A percentile compares a stretch with the other conserved stretches of the same genome.
Conservation (phyloP, 2,113 vertebrate species). For the Echinops telfairi region DNA sequence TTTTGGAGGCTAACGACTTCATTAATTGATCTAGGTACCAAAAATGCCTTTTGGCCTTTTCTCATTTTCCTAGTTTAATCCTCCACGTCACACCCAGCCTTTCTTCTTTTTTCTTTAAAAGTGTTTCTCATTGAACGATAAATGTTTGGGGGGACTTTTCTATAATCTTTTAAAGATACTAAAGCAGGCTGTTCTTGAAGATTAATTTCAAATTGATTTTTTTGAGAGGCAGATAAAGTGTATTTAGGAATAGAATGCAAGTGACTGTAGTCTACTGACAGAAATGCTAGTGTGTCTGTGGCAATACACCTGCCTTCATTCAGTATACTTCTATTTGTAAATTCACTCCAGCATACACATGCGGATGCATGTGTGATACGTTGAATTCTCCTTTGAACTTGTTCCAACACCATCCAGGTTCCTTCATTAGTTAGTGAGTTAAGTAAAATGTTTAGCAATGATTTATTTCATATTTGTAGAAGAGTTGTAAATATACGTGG, state of each 20-base stretch:
- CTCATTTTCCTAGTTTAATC: constrained; percentile 2
- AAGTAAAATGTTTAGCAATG: not conserved
- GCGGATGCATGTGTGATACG: not conserved
- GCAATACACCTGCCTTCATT: not conserved
- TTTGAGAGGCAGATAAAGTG: not conserved
- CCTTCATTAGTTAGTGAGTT: constrained; percentile 8
- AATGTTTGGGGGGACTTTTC: not conserved
- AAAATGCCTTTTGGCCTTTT: constrained; percentile 60
- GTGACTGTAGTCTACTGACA: not conserved
- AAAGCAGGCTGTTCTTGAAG: constrained; percentile 19
- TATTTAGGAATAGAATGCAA: not conserved
- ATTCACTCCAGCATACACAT: not conserved
- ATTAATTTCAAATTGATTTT: not conserved
- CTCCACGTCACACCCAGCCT: not conserved
- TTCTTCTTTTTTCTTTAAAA: not conserved
- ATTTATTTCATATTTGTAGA: constrained; percentile 12
- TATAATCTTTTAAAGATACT: not conserved
- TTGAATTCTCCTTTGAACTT: constrained; percentile 10
- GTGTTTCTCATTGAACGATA: not conserved
- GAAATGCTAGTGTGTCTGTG: not conserved
- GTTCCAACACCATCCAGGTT: not conserved
- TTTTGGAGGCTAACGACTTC: constrained; percentile 37
- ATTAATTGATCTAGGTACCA: constrained; percentile 60
- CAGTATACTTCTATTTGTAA: constrained; percentile 33
- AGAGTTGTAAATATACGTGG: not conserved